phyloP scores from a whole-genome alignment of 2,888 invertebrate genomes.

The Mechanitis messenoides region DNA sequence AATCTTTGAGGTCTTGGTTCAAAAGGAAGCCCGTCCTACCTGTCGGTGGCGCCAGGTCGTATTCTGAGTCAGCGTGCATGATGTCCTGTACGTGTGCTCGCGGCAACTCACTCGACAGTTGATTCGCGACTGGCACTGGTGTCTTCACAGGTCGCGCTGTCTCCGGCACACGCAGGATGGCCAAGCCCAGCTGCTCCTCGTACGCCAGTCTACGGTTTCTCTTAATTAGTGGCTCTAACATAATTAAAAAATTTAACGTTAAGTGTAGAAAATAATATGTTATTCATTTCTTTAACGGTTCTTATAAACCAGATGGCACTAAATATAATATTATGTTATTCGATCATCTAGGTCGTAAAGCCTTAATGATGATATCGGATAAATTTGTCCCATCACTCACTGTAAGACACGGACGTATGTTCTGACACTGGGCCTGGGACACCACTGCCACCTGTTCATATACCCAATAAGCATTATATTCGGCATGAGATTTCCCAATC shows the following conservation, averaged over 20 bases:
- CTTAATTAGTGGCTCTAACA: no score
- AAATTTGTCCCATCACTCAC: constrained; percentile 71
- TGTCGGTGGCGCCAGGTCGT: constrained; percentile 44
- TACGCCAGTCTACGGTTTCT: constrained; percentile 82
- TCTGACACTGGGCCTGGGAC: constrained; percentile 80
- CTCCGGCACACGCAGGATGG: constrained; percentile 63
- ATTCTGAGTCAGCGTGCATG: constrained; percentile 78
- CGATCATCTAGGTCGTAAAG: no score
- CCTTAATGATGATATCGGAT: not conserved
- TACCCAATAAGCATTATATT: constrained; percentile 94
- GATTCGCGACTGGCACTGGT: not conserved
- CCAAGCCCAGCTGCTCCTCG: constrained; percentile 88
- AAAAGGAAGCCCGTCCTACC: not conserved
- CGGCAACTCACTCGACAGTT: constrained; percentile 2
- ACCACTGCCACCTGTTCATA: constrained; percentile 87
- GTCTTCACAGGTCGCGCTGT: constrained; percentile 12
- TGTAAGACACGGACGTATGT: constrained; percentile 91
- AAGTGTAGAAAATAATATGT: no score
- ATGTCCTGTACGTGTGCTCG: constrained; percentile 29
- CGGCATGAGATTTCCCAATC: constrained; percentile 90
- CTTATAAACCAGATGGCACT: no score
- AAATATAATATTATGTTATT: no score
- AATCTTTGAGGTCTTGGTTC: not conserved
- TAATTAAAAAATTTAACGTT: not conserved
- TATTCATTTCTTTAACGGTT: no score